A percentile compares a stretch with the other conserved stretches of the same genome.
Evolutionary conservation across 2,113 vertebrate genomes (phyloP).

Genomic region (Semnornis frantzii): DNA sequence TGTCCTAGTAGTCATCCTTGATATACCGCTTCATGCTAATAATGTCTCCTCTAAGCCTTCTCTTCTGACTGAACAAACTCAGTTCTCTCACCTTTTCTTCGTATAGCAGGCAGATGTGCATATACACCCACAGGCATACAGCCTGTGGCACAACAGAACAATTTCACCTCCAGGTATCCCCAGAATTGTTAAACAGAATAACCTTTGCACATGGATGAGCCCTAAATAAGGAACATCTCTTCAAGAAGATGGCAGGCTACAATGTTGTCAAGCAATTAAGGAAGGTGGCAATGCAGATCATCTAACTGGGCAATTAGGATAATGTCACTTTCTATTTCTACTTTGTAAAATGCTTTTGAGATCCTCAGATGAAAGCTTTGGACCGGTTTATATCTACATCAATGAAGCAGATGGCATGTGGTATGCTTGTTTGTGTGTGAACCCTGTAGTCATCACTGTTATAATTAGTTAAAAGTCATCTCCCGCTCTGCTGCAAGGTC

Average conservation of each 20-base stretch:
- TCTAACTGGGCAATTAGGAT: not conserved
- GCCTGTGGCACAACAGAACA: not conserved
- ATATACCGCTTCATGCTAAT: too few species aligned
- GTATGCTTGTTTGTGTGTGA: not conserved
- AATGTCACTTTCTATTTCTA: not conserved
- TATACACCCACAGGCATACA: accelerated
- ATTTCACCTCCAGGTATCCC: not conserved
- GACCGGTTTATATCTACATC: not conserved
- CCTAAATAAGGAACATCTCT: not conserved
- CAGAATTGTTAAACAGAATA: not conserved
- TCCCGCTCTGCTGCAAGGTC: not conserved
- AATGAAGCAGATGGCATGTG: not conserved
- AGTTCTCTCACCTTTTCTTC: too few species aligned
- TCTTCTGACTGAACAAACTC: too few species aligned
- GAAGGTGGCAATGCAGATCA: not conserved
- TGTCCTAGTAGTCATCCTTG: too few species aligned
- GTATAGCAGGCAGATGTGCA: not conserved
- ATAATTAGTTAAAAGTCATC: not conserved
- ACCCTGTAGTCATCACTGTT: not conserved
- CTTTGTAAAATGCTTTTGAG: not conserved
- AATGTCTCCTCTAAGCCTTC: too few species aligned
- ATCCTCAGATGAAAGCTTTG: not conserved
- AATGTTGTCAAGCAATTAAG: not conserved
- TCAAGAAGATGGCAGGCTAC: not conserved
- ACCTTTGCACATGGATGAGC: not conserved